Evolutionary conservation across 2,888 invertebrate species (phyloP).

Genomic region (Argynnis bischoffii): DNA sequence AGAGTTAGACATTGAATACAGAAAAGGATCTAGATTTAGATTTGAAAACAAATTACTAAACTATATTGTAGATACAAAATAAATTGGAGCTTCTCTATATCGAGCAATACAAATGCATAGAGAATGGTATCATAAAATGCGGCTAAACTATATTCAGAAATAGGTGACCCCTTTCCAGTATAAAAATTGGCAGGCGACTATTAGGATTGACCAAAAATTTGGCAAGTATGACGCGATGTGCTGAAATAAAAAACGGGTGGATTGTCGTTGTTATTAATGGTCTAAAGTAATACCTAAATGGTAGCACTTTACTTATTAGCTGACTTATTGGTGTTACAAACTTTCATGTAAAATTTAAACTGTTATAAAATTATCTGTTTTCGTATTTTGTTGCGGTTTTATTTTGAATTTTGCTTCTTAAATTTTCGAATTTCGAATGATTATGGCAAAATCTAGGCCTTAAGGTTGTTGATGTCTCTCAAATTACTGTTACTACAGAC

Average conservation of each 20-base stretch:
- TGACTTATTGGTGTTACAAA: background rate
- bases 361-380: too few species aligned
- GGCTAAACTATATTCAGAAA: slow-evolving; percentile 29
- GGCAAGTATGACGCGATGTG: slow-evolving; percentile 32
- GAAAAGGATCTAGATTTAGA: slow-evolving; percentile 16
- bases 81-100: slow-evolving; percentile 28
- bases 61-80: slow-evolving; percentile 24
- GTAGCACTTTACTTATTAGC: slow-evolving; percentile 2
- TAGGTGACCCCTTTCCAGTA: slow-evolving; percentile 39
- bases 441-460: too few species aligned
- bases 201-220: slow-evolving; percentile 38
- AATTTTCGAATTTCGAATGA: too few species aligned
- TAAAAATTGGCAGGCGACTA: slow-evolving; percentile 42
- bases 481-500: too few species aligned
- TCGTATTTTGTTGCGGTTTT: too few species aligned
- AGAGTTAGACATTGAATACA: slow-evolving; percentile 7
- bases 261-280: slow-evolving; percentile 14
- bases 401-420: too few species aligned
- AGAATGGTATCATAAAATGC: slow-evolving; percentile 29
- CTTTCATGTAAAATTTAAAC: too few species aligned
- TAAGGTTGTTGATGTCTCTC: too few species aligned
- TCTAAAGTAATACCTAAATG: slow-evolving; percentile 1
- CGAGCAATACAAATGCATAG: slow-evolving; percentile 29
- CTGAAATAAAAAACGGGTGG: slow-evolving; percentile 25
- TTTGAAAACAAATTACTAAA: slow-evolving; percentile 21